Evolutionary conservation across 2,797 vertebrate species (phyloP).

Genomic region (Rhinogobio ventralis): DNA sequence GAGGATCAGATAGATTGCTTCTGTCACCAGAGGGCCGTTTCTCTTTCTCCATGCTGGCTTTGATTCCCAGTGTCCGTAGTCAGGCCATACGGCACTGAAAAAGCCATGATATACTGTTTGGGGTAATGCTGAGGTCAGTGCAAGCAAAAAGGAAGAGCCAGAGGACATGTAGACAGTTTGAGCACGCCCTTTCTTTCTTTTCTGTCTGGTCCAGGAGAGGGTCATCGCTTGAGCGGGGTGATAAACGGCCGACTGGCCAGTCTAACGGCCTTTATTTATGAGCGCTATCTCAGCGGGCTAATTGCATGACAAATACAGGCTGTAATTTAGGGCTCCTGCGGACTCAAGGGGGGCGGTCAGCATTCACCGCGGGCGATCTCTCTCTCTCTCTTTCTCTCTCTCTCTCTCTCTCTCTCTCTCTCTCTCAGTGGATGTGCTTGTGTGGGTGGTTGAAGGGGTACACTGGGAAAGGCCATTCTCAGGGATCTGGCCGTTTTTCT

Average conservation of each 20-base stretch:
- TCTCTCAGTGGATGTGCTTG: slow-evolving; percentile 45
- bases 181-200: slow-evolving; percentile 43
- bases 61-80: slow-evolving; percentile 49
- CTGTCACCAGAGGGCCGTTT: slow-evolving; percentile 48
- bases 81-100: slow-evolving; percentile 33
- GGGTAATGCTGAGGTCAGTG: slow-evolving; percentile 61
- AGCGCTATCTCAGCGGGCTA: slow-evolving; percentile 74
- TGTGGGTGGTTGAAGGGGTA: slow-evolving; percentile 48
- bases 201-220: slow-evolving; percentile 57
- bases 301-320: slow-evolving; percentile 81
- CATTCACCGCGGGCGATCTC: slow-evolving; percentile 48
- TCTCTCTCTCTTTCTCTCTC: not conserved
- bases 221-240: slow-evolving; percentile 60
- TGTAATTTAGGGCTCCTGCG: slow-evolving; percentile 66
- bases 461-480: slow-evolving; percentile 32
- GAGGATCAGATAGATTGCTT: slow-evolving; percentile 39
- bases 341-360: slow-evolving; percentile 30
- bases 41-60: slow-evolving; percentile 20
- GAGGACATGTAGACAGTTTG: slow-evolving; percentile 52
- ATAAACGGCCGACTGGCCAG: slow-evolving; percentile 57
- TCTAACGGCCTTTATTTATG: slow-evolving; percentile 76
- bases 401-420: not conserved
- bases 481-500: slow-evolving; percentile 34
- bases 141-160: slow-evolving; percentile 46
- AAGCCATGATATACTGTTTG: slow-evolving; percentile 46